These are phyloP conservation scores for Drosophila pruinosa DNA, from an alignment of 1,140 invertebrate genomes.

Conservation along the genomic window DNA sequence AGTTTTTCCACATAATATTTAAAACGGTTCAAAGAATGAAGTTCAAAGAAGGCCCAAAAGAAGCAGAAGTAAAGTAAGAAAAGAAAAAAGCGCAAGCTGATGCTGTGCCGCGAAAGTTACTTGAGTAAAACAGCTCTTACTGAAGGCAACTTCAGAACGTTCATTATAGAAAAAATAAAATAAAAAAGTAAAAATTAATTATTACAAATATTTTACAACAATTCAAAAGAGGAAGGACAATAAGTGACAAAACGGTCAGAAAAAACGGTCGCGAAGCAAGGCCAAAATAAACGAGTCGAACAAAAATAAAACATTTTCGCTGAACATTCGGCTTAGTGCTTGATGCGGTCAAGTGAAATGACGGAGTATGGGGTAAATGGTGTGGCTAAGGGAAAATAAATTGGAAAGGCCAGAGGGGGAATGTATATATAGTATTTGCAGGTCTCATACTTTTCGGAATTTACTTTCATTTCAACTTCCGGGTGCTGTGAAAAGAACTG, in stretches of 20 bases:
- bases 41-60: no score
- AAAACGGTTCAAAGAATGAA: no score
- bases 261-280: conserved; percentile 25
- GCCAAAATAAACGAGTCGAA: conserved; percentile 52
- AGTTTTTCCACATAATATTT: no score
- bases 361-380: conserved; percentile 19
- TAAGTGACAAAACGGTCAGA: conserved; percentile 60
- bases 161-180: conserved; percentile 31
- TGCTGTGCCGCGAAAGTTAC: conserved; percentile 54
- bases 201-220: conserved; percentile 72
- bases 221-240: conserved; percentile 73
- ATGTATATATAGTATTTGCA: conserved; percentile 36
- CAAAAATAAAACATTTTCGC: conserved; percentile 32
- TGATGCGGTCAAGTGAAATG: conserved; percentile 62
- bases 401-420: background rate
- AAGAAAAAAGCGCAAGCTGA: conserved; percentile 54
- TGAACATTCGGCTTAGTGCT: conserved; percentile 61
- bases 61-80: conserved; percentile 70
- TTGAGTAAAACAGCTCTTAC: conserved; percentile 40
- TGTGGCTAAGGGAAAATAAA: conserved; percentile 18
- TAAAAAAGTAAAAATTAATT: conserved; percentile 75
- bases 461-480: conserved; percentile 18
- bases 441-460: conserved; percentile 37
- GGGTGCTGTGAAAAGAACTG: conserved; percentile 12
- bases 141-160: conserved; percentile 13